Evolutionary conservation across 2,888 invertebrate genomes (phyloP), one percentile per base, ranked within the genome.

Genomic region (Epinotia bilunana): DNA sequence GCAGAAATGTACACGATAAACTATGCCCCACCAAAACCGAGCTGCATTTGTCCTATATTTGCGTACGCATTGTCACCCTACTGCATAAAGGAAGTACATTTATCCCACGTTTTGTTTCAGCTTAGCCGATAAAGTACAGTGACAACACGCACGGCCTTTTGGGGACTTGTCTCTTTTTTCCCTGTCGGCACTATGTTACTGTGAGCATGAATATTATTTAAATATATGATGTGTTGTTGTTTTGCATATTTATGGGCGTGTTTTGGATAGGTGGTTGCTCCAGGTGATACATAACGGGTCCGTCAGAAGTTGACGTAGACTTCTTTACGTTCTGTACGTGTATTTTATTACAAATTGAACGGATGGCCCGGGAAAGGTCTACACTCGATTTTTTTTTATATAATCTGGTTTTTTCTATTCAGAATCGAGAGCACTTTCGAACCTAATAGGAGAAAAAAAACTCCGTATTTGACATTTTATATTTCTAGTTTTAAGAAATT

Each of bases 61-160:
- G 69, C 63, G 53, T 58, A 70, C 69, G 64, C 70, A 65, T 74
- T 74, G 74, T 74, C 74, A 74, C 74, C 70, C 74, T 71, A 74
- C 70, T 71, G 74, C 60, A 74, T 70, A 70, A 53, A 71, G 70
- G 74, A 74, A 74, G 74, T 74, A 74, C 58, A 74, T 74, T 74
- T 74, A 74, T 71, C 74, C 64, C 70, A 28, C 39, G 74, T 74
- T 71, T 71, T 74, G 74, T 74, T 74, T 74, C 58, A 64, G 70
- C 74, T 70, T 70, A 74, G 74, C 57, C 74, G 70, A 74, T 74
- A 74, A 70, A 74, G 58, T 60, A 74, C n/a, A 60, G 74, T 74
- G 74, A 74, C 74, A 74, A 74, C 74, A 60, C 70, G 74, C 58
- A 65, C 64, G 39, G 70, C 49, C 53, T 74, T 74, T 71, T 53